Evolutionary conservation across 2,113 vertebrate species (phyloP), one percentile per base, ranked within the genome.

Genomic region (Vanacampus margaritifer): DNA sequence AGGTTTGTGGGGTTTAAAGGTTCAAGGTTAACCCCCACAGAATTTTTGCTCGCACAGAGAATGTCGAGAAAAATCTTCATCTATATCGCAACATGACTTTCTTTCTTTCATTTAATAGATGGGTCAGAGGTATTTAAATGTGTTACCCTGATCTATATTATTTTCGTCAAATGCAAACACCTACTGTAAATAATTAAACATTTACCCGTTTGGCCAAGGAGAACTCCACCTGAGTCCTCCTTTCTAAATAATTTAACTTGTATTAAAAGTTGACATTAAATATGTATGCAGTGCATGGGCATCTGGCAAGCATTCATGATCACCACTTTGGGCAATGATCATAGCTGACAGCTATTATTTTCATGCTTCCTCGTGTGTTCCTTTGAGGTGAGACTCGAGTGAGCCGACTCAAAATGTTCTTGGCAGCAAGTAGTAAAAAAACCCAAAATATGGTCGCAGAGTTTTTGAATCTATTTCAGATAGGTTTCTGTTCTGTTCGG

Each of bases 231-330:
- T 28, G 69, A 84, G 84, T 81, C 80, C 80, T 84, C 81, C 86
- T 75, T 74, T 28, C 68, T 91, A 69, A 91, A 91, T 91, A 84
- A 90, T 92, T 91, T 76, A 90, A 80, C 83, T 87, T 92, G 90
- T 86, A 89, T 90, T 89, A 89, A 82, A 86, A 89, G 43, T 46
- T 46, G 72, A 78, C 43, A 88, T 90, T 51, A 89, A 90, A 89
- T 78, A 91, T 92, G 87, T 69, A 92, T 86, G 51, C 74, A 58
- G 69, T 60, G 24, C 76, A 53, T 69, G 77, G 81, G 78, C 82
- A 69, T 82, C 43, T 82, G 56, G 45, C 68, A 85, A 77, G 84
- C 59, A 68, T 80, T 84, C 69, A 72, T 77, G 77, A 85, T 84
- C 54, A 77, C 61, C 66, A 58, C 70, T 54, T 37, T 78, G 64